A percentile compares a stretch with the other conserved stretches of the same genome.
Evolutionary conservation across 2,888 invertebrate genomes (phyloP).

Genomic region (Dasypogon diadema): DNA sequence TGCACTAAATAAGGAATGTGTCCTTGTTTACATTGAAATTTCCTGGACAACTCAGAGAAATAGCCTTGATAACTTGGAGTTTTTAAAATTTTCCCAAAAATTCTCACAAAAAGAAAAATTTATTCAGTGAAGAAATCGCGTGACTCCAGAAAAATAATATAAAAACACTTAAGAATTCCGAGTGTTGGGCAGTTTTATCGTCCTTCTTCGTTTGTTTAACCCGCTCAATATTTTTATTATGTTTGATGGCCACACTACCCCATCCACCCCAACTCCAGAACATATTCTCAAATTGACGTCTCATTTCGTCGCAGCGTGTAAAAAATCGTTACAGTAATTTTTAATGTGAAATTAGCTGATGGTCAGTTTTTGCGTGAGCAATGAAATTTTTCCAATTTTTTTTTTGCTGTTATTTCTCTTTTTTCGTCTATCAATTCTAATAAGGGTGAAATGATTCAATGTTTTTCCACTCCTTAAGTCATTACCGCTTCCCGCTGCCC

Average conservation of each 20-base stretch:
- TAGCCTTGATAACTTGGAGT: not conserved
- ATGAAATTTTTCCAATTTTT: not conserved
- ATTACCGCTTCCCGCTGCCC: conserved; percentile 1
- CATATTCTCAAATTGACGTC: not conserved
- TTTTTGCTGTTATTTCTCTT: not conserved
- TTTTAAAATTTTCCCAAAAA: not conserved
- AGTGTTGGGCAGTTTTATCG: conserved; percentile 4
- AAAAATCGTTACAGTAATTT: conserved; percentile 32
- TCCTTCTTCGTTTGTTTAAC: not conserved
- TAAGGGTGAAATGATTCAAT: conserved; percentile 9
- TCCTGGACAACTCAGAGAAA: not conserved
- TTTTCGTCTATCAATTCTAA: not conserved
- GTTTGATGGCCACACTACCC: conserved; percentile 26
- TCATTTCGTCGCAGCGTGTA: conserved; percentile 4
- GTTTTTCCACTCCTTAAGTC: conserved; percentile 36
- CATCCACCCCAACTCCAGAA: not conserved
- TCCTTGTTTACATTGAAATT: not conserved
- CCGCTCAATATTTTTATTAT: conserved; percentile 36
- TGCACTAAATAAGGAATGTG: not conserved
- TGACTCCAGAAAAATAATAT: conserved; percentile 5
- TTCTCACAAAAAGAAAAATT: conserved; percentile 23
- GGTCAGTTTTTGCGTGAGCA: conserved; percentile 20
- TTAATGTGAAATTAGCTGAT: conserved; percentile 7
- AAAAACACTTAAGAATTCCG: conserved; percentile 20
- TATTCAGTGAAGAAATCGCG: conserved; percentile 16